These are phyloP conservation scores for Idaea biselata DNA, from an alignment of 2,888 invertebrate species.

Conservation along the genomic window DNA sequence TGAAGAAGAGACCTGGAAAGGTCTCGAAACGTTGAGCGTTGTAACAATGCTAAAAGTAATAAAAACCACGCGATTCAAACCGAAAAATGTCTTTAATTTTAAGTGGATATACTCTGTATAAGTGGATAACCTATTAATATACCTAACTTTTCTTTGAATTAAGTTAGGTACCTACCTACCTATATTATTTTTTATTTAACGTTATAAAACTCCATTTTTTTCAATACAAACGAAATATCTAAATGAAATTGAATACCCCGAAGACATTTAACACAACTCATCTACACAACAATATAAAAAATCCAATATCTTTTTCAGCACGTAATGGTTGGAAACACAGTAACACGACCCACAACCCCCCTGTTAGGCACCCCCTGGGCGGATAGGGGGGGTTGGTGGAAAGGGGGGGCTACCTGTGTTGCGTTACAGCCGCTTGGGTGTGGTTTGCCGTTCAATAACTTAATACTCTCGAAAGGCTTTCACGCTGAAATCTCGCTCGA, in stretches of 20 bases:
- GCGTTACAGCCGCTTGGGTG: constrained; percentile 75
- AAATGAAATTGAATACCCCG: background rate
- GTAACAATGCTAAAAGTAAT: too few relatives aligned
- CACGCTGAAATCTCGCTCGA: constrained; percentile 76
- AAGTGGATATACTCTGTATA: too few relatives aligned
- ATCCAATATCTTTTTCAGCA: constrained; percentile 41
- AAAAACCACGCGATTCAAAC: too few relatives aligned
- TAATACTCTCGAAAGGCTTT: constrained; percentile 80
- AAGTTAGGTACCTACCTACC: too few relatives aligned
- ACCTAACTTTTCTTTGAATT: too few relatives aligned
- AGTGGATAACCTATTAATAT: too few relatives aligned
- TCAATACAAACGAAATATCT: background rate
- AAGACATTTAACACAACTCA: background rate
- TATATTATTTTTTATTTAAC: too few relatives aligned
- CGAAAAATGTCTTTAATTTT: too few relatives aligned
- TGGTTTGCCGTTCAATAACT: constrained; percentile 82
- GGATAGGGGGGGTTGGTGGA: constrained; percentile 26
- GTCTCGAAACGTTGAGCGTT: too few relatives aligned
- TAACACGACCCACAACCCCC: constrained; percentile 45
- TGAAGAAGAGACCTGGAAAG: too few relatives aligned
- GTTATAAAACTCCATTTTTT: too few relatives aligned
- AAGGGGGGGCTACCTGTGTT: constrained; percentile 57
- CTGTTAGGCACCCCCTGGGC: constrained; percentile 19
- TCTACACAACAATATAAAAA: background rate
- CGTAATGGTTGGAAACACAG: constrained; percentile 54